These are phyloP conservation scores for Fragum whitleyi DNA, from an alignment of 2,888 invertebrate genomes.

Conservation along the genomic window DNA sequence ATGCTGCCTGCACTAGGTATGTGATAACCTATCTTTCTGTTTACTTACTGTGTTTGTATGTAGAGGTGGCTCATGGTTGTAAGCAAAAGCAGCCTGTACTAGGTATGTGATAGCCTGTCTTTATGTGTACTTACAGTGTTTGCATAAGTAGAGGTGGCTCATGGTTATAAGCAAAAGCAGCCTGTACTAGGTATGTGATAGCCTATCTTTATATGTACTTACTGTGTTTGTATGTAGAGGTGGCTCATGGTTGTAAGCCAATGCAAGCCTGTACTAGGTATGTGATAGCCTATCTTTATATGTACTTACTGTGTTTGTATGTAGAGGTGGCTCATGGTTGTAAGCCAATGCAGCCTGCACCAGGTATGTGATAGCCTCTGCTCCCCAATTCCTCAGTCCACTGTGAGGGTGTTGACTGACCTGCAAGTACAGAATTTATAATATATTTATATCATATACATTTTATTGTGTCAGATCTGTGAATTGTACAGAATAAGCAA, in stretches of 20 bases:
- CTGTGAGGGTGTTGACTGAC: conserved; percentile 96
- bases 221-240: too few species aligned
- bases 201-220: not conserved
- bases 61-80: conserved; percentile 93
- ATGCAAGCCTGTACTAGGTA: not conserved
- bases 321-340: conserved; percentile 92
- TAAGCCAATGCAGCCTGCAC: conserved; percentile 96
- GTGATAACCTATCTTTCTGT: conserved; percentile 91
- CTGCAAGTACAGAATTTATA: conserved; percentile 66
- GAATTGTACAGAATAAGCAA: too few species aligned
- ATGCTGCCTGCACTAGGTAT: conserved; percentile 95
- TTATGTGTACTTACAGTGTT: too few species aligned
- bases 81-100: conserved; percentile 95
- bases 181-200: not conserved
- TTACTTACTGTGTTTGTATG: conserved; percentile 92
- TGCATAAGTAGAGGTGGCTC: too few species aligned
- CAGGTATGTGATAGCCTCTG: conserved; percentile 97
- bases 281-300: not conserved
- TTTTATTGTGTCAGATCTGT: too few species aligned
- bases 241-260: too few species aligned
- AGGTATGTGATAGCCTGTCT: conserved; percentile 97
- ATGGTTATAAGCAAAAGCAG: not conserved
- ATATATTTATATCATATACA: too few species aligned
- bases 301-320: conserved; percentile 91
- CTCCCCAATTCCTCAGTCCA: conserved; percentile 96